Conservation (phyloP, 2,888 invertebrate species). For the Ametastegia equiseti region DNA sequence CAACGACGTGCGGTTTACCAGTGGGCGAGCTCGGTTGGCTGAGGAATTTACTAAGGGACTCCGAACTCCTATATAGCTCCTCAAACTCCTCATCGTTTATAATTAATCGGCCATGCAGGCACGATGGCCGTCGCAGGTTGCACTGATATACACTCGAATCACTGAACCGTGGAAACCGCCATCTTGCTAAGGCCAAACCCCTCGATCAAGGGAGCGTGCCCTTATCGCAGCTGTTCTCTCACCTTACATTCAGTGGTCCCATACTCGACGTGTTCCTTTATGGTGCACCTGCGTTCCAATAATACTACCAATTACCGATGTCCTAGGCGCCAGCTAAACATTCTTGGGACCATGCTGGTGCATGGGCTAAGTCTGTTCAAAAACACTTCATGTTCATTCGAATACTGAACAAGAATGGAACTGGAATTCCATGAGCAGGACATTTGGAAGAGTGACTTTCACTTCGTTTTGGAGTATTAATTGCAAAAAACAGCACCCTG, state of each 20-base stretch:
- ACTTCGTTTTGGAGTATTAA: no score
- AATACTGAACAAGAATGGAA: no score
- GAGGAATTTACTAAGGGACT: background rate
- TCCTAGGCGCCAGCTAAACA: no score
- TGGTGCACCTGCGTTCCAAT: background rate
- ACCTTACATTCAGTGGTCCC: background rate
- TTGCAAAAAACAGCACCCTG: no score
- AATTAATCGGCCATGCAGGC: background rate
- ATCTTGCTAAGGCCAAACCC: background rate
- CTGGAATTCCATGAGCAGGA: no score
- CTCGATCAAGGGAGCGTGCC: background rate
- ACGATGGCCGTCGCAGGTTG: background rate
- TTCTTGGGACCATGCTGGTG: no score
- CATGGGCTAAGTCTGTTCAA: no score
- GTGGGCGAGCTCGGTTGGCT: conserved; percentile 60
- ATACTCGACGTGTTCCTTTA: background rate
- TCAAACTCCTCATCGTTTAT: background rate
- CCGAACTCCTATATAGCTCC: background rate
- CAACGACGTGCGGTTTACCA: conserved; percentile 53
- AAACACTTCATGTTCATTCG: no score
- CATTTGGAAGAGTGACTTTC: no score
- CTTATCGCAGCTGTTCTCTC: conserved; percentile 36
- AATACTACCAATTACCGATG: background rate
- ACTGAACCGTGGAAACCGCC: background rate
- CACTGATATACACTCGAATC: conserved; percentile 9